Base-by-base conservation (phyloP, 1,140 invertebrate species). In the Luehdorfia chinensis region DNA sequence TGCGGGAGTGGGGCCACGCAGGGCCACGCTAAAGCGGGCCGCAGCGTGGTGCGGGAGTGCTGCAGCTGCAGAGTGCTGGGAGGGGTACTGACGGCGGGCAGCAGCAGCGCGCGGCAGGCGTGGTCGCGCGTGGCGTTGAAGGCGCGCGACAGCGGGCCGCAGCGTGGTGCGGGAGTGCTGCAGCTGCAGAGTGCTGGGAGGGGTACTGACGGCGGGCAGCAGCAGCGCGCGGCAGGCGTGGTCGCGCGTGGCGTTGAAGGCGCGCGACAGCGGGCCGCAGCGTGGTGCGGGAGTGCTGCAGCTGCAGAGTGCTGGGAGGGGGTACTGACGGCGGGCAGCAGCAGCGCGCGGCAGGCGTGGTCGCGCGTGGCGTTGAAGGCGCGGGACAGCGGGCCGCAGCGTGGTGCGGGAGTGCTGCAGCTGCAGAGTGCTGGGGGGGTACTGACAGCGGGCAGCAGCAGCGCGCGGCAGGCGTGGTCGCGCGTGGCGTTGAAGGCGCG, bases 181-280 rank as follows among this genome's bases (percentile, higher is more conserved):
- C n/a, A n/a, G n/a, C n/a, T n/a, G n/a, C n/a, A n/a, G n/a, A n/a
- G n/a, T n/a, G n/a, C n/a, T n/a, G n/a, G n/a, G n/a, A n/a, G n/a
- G n/a, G n/a, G n/a, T n/a, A n/a, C n/a, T n/a, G n/a, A 97, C 95
- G 69, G 93, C 91, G 60, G 95, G 95, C 87, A 94, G 89, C 13
- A 96, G 83, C 32, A 95, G 89, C 69, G 91, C 91, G 65, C 92
- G 91, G 74, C 96, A 97, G 12, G 91, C 84, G 11, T 92, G 87
- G 52, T 93, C 91, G 8, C 94, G 80, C 1, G 93, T 92, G 1
- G 92, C 89, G 72, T 96, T 93, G 66, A 94, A 92, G 4, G 93
- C 92, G 49, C 91, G 89, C 45, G 93, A 93, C 1, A 97, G 75
- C 9, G 95, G 94, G 19, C 88, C 91, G 85, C 96, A 97, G 62